Conservation (phyloP, 1,140 invertebrate genomes). For the Listronotus oregonensis region DNA sequence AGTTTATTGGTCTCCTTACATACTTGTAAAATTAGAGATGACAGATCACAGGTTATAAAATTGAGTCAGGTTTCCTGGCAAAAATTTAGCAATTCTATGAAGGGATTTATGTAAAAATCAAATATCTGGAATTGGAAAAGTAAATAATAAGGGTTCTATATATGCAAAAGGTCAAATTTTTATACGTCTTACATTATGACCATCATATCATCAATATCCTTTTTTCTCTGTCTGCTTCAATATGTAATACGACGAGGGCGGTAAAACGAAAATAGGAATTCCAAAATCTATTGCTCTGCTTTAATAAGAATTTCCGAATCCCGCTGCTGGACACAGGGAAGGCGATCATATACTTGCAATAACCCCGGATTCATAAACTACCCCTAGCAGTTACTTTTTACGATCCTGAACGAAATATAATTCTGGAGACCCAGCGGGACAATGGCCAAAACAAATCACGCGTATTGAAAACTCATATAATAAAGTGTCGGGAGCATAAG, state of each 20-base stretch:
- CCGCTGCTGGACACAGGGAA: conserved; percentile 11
- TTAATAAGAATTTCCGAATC: conserved; percentile 31
- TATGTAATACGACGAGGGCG: conserved; percentile 10
- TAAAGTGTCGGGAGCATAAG: conserved; percentile 25
- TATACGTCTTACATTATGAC: no score
- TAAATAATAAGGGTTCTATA: no score
- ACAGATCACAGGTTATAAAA: no score
- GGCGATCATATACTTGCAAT: conserved; percentile 27
- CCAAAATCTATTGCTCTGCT: conserved; percentile 23
- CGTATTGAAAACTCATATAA: conserved; percentile 31
- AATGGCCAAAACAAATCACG: conserved; percentile 34
- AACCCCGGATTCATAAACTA: conserved; percentile 30
- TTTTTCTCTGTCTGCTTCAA: conserved; percentile 1
- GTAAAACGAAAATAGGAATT: conserved; percentile 29
- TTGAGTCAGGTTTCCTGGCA: no score
- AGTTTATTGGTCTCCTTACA: no score
- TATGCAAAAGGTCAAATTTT: no score
- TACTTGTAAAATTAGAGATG: no score
- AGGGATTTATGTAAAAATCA: no score
- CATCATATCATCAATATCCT: conserved; percentile 13
- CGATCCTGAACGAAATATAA: conserved; percentile 23
- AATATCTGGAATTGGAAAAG: no score
- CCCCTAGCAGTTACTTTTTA: conserved; percentile 33
- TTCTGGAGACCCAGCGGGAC: conserved; percentile 24
- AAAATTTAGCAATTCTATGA: no score